Base-by-base conservation (phyloP, 2,797 vertebrate genomes). In the Ctenopoma kingsleyae region DNA sequence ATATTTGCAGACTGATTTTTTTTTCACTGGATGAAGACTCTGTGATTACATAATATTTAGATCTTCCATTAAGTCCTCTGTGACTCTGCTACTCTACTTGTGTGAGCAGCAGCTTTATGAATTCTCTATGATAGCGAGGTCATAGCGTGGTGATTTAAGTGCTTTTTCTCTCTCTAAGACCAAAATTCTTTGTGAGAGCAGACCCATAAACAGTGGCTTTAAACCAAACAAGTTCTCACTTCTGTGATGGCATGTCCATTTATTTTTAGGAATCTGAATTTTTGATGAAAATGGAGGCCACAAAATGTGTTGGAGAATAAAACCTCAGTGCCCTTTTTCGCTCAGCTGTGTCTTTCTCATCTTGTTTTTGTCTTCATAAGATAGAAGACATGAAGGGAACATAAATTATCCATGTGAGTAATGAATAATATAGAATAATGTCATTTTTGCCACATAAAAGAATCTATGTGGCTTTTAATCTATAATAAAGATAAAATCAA, bases 181-280 rank as follows among this genome's bases (percentile, higher is more conserved):
- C 38, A 19, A 41, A 76, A 41, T 44, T 54, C 36, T 56, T 23
- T 43, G 36, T 55, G 16, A 55, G 62, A 58, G 11, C 48, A 56
- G 49, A 66, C 46, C 51, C 54, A 67, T 40, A 74, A 81, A 76
- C 27, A 64, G 32, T 15, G 74, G 56, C 79, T 77, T 8, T 47
- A 55, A 76, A 67, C 72, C 63, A 76, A 73, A 66, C 52, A 60
- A 74, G 67, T 71, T 79, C 80, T 75, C 76, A 70, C 58, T 58
- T 74, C 53, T 70, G 69, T 65, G 80, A 77, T 69, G 55, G 46
- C 69, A 55, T 60, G 68, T 62, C 65, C 70, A 69, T 78, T 83
- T 86, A 85, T 89, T 86, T 91, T 87, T 87, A 85, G 78, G 15
- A 2, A 58, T 71, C 68, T 90, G 46, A 82, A 89, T 87, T 74